Conservation (phyloP, 2,113 vertebrate species). For the Elgaria multicarinata region DNA sequence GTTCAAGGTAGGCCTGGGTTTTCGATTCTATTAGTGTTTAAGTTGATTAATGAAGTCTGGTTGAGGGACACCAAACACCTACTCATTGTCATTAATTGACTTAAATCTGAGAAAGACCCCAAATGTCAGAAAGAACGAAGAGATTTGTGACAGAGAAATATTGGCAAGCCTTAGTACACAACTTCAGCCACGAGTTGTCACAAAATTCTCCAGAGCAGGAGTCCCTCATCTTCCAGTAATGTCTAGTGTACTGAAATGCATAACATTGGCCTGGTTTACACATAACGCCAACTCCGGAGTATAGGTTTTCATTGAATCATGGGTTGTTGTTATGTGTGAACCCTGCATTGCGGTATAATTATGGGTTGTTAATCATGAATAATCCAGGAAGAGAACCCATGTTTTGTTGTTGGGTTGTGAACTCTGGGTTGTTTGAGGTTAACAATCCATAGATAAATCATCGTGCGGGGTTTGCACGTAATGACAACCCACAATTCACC, state of each 20-base stretch:
- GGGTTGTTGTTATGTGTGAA: no score
- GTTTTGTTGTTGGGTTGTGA: no score
- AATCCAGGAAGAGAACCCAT: no score
- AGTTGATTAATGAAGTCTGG: neutral
- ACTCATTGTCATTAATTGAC: neutral
- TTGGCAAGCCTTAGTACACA: neutral
- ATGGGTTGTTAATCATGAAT: no score
- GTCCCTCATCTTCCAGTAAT: neutral
- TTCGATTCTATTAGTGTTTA: neutral
- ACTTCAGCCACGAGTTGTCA: neutral
- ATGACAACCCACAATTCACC: no score
- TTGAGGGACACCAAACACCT: neutral
- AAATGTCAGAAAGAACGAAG: neutral
- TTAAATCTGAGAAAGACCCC: neutral
- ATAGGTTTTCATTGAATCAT: no score
- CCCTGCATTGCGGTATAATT: no score
- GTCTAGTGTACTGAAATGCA: neutral
- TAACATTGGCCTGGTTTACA: neutral
- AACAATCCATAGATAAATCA: no score
- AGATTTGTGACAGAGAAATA: neutral
- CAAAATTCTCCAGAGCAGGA: neutral
- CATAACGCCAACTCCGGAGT: no score
- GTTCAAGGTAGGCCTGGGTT: neutral
- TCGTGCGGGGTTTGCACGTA: no score
- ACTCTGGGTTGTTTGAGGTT: no score